phyloP scores from a whole-genome alignment of 2,888 invertebrate species.

The Chelonus formosanus region DNA sequence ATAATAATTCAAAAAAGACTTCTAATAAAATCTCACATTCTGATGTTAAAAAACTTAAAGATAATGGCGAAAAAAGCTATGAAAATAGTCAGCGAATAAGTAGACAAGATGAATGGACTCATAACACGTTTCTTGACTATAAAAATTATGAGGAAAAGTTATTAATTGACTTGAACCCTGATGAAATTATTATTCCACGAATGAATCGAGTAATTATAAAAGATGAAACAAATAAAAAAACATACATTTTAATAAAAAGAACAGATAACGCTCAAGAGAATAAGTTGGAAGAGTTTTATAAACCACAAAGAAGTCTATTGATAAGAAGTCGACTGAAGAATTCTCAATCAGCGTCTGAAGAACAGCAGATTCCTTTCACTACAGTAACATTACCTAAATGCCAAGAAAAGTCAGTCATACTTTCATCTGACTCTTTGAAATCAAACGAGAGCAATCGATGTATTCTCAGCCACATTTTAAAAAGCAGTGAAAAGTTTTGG shows the following conservation, averaged over 20 bases:
- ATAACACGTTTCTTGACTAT: background rate
- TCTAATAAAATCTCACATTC: slow-evolving; percentile 1
- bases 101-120: background rate
- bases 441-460: slow-evolving; percentile 37
- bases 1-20: slow-evolving; percentile 12
- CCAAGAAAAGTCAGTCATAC: slow-evolving; percentile 28
- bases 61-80: background rate
- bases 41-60: background rate
- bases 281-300: slow-evolving; percentile 35
- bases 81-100: background rate
- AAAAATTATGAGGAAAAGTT: slow-evolving; percentile 2
- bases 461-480: slow-evolving; percentile 26
- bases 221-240: slow-evolving; percentile 32
- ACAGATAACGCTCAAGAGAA: background rate
- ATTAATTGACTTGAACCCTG: background rate
- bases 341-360: slow-evolving; percentile 27
- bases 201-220: slow-evolving; percentile 33
- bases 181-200: slow-evolving; percentile 23
- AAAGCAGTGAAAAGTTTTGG: slow-evolving; percentile 39
- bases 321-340: slow-evolving; percentile 47
- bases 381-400: slow-evolving; percentile 30
- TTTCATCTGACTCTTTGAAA: slow-evolving; percentile 38
- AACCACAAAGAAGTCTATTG: slow-evolving; percentile 41
- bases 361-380: slow-evolving; percentile 33
- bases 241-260: slow-evolving; percentile 33